Percentiles rank a stretch among this genome's conserved stretches.
Conservation (phyloP, 2,888 invertebrate species). For the Teinopalpus imperialis region DNA sequence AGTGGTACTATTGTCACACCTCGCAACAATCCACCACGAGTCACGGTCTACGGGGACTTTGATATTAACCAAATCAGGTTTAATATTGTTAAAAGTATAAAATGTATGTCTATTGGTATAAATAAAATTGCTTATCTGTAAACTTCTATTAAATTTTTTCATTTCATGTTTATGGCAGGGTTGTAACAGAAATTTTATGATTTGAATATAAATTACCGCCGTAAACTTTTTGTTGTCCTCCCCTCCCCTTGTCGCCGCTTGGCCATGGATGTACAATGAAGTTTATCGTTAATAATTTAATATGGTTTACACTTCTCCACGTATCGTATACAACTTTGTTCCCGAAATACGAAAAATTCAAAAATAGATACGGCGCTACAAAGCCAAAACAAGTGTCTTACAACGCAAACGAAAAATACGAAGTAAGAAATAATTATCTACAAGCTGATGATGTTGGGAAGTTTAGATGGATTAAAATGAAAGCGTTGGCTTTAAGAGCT, state of each 20-base stretch:
- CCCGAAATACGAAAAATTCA: not conserved
- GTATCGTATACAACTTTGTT: not conserved
- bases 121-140: too few relatives aligned
- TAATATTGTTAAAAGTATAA: too few relatives aligned
- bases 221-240: conserved; percentile 1
- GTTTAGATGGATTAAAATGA: not conserved
- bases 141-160: too few relatives aligned
- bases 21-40: too few relatives aligned
- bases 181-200: not conserved
- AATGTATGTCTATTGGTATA: too few relatives aligned
- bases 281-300: not conserved
- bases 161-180: too few relatives aligned
- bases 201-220: not conserved
- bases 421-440: conserved; percentile 9
- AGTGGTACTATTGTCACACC: too few relatives aligned
- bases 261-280: conserved; percentile 2
- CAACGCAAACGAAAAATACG: not conserved
- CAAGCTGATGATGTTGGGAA: not conserved
- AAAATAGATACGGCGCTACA: not conserved
- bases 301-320: not conserved
- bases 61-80: too few relatives aligned
- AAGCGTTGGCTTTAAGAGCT: conserved; percentile 3
- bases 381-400: not conserved
- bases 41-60: too few relatives aligned
- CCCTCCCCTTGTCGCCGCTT: not conserved